A percentile compares a stretch with the other conserved stretches of the same genome.
These are phyloP conservation scores for Pandemis heparana DNA, from an alignment of 2,888 invertebrate species.

Conservation along the genomic window DNA sequence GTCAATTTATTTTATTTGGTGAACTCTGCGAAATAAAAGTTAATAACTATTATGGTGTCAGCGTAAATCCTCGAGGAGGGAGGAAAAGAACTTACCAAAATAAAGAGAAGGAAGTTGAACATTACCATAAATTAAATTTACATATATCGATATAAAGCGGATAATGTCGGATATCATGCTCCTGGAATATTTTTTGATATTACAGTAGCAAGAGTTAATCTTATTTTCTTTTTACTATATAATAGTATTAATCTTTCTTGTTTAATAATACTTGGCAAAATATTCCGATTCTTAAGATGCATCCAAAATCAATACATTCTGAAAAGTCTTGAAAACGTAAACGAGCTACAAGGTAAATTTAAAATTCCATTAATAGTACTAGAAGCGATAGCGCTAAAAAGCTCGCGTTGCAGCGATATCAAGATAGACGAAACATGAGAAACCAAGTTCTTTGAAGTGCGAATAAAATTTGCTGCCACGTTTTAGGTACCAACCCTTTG, in stretches of 20 bases:
- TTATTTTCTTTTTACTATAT: not conserved
- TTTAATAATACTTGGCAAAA: not conserved
- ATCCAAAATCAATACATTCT: not conserved
- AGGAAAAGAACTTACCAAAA: slow-evolving; percentile 11
- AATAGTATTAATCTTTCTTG: too few relatives aligned
- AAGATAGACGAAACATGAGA: slow-evolving; percentile 24
- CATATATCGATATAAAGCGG: slow-evolving; percentile 11
- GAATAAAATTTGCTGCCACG: slow-evolving; percentile 29
- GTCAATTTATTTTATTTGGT: slow-evolving; percentile 45
- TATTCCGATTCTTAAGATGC: not conserved
- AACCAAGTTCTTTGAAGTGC: slow-evolving; percentile 34
- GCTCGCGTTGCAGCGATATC: slow-evolving; percentile 19
- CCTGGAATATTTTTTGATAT: not conserved
- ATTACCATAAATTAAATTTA: slow-evolving; percentile 7
- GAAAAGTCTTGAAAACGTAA: not conserved
- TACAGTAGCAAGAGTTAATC: not conserved
- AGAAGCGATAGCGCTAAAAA: slow-evolving; percentile 28
- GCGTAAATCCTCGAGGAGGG: slow-evolving; percentile 19
- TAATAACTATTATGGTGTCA: slow-evolving; percentile 25
- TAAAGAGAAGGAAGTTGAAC: slow-evolving; percentile 18
- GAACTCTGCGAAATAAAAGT: slow-evolving; percentile 30
- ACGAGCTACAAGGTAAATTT: not conserved
- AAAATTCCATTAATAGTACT: slow-evolving; percentile 12
- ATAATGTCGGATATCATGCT: slow-evolving; percentile 4
- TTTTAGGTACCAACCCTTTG: slow-evolving; percentile 36